Conservation (phyloP, 2,888 invertebrate species). For the Chrysodeixis includens region DNA sequence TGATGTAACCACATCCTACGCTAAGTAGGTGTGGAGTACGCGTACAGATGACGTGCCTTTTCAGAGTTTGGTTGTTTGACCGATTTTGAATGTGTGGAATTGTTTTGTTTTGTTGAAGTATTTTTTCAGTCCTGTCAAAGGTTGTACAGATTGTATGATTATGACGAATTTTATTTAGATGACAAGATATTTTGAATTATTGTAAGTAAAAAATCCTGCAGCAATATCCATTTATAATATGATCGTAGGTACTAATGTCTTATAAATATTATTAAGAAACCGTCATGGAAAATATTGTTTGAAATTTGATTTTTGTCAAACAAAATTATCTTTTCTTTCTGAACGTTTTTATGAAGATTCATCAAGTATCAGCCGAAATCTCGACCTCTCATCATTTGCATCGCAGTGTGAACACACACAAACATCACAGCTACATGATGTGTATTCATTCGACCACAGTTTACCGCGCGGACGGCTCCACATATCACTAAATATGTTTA, state of each 20-base stretch:
- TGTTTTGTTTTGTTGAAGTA: neutral
- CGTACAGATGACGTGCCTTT: constrained; percentile 41
- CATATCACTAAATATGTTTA: constrained; percentile 67
- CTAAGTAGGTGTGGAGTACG: constrained; percentile 43
- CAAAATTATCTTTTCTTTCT: too few relatives aligned
- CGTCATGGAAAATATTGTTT: too few relatives aligned
- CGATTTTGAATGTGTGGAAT: neutral
- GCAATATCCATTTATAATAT: too few relatives aligned
- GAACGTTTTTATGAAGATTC: neutral
- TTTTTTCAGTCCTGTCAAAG: too few relatives aligned
- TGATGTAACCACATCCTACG: constrained; percentile 85
- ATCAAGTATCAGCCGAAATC: neutral
- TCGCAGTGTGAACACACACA: constrained; percentile 48
- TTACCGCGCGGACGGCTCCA: constrained; percentile 67
- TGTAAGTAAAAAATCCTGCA: too few relatives aligned
- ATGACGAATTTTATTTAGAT: too few relatives aligned
- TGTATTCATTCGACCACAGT: constrained; percentile 73
- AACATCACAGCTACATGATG: constrained; percentile 58
- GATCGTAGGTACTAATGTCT: too few relatives aligned
- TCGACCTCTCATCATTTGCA: constrained; percentile 36
- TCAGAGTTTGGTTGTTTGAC: neutral
- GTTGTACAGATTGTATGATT: too few relatives aligned
- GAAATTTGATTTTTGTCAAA: too few relatives aligned
- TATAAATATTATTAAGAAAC: too few relatives aligned
- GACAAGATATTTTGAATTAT: too few relatives aligned